A percentile compares a stretch with the other conserved stretches of the same genome.
Evolutionary conservation across 2,113 vertebrate genomes (phyloP).

Genomic region (Mus spicilegus): DNA sequence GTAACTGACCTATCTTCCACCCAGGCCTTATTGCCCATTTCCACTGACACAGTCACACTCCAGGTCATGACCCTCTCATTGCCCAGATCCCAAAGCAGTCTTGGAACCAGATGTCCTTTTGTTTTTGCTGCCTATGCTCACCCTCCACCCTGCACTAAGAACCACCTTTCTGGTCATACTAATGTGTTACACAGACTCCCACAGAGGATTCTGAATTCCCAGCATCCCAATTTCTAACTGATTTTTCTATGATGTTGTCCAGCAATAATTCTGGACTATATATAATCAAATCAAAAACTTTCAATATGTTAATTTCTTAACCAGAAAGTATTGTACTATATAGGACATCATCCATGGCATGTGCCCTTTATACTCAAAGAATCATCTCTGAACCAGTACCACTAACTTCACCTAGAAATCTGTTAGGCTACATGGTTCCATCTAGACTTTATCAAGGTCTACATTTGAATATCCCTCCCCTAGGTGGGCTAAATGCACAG

Average conservation of each 20-base stretch:
- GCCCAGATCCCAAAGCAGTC: slow-evolving; percentile 22
- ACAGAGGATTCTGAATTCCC: not conserved
- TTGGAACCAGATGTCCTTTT: not conserved
- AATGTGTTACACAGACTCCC: slow-evolving; percentile 19
- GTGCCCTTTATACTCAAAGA: not conserved
- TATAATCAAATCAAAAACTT: slow-evolving; percentile 35
- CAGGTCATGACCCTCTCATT: slow-evolving; percentile 14
- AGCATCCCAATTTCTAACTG: slow-evolving; percentile 12
- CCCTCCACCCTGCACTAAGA: not conserved
- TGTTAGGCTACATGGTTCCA: not conserved
- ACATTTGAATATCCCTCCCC: not conserved
- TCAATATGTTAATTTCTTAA: slow-evolving; percentile 3
- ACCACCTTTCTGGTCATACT: slow-evolving; percentile 42
- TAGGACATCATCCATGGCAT: not conserved
- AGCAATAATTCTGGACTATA: not conserved
- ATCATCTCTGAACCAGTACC: not conserved
- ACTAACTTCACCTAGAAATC: not conserved
- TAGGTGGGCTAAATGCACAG: not conserved
- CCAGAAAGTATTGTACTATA: not conserved
- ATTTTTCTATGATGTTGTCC: slow-evolving; percentile 18
- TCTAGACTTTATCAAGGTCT: slow-evolving; percentile 16
- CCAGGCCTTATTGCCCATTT: slow-evolving; percentile 23
- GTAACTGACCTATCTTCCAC: slow-evolving; percentile 22
- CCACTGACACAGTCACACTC: not conserved
- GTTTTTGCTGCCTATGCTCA: not conserved